phyloP scores from a whole-genome alignment of 2,888 invertebrate species.

The Parochlus steinenii region DNA sequence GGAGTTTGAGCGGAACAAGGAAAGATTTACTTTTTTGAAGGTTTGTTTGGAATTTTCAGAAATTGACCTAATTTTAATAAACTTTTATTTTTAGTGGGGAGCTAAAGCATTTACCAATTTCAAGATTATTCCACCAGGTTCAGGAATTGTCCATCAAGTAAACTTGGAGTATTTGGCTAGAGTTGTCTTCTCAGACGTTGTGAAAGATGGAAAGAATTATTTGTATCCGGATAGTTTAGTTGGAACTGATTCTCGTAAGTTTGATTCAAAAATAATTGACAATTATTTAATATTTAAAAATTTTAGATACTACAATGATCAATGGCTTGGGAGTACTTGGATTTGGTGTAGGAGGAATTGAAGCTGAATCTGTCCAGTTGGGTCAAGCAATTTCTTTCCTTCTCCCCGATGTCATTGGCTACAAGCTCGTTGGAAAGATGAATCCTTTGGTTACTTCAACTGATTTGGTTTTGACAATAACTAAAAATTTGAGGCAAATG shows the following conservation, averaged over 20 bases:
- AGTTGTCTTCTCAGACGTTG: conserved; percentile 63
- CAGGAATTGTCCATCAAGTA: conserved; percentile 97
- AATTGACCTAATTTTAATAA: conserved; percentile 10
- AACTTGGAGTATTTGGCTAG: conserved; percentile 87
- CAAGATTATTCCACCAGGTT: conserved; percentile 94
- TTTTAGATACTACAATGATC: conserved; percentile 99
- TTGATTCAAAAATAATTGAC: no score
- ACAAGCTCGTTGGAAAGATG: conserved; percentile 66
- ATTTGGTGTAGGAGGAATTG: conserved; percentile 93
- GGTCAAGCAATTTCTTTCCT: conserved; percentile 96
- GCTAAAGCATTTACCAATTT: conserved; percentile 90
- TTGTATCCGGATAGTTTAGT: conserved; percentile 85
- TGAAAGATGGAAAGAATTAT: conserved; percentile 25
- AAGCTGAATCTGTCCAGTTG: conserved; percentile 98
- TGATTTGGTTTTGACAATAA: conserved; percentile 91
- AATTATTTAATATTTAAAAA: no score
- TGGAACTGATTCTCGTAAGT: conserved; percentile 96
- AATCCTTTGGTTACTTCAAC: conserved; percentile 82
- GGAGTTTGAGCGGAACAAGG: conserved; percentile 90
- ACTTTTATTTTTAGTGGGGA: conserved; percentile 61
- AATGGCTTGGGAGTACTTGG: conserved; percentile 92
- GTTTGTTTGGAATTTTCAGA: conserved; percentile 29
- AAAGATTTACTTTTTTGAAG: conserved; percentile 91
- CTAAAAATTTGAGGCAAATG: conserved; percentile 81
- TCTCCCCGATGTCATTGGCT: conserved; percentile 90